Base-by-base conservation (phyloP, 2,888 invertebrate species). In the Chloroclysta siterata region DNA sequence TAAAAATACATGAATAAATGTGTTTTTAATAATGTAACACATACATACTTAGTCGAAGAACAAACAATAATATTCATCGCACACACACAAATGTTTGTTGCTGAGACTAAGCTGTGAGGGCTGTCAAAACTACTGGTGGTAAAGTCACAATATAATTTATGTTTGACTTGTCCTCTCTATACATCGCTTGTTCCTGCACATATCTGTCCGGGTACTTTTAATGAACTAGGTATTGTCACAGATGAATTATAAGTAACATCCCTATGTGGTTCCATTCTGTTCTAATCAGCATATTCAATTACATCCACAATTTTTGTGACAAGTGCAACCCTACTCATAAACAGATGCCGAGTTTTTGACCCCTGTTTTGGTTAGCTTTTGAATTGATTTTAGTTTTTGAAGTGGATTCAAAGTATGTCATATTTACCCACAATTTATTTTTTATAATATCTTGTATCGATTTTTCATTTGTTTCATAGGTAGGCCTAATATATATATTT, bases 241-340 rank as follows among this genome's bases (percentile, higher is more conserved):
- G 66, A 67, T 73, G 72, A 72, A 73, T 75, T 64, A 67, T 61
- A 58, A 61, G 67, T 53, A 47, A 57, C 60, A 55, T 67, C 66
- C 62, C 58, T 61, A 58, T 60, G 67, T 54, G 7, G 71, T 72
- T 71, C 69, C 78, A 76, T 75, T 79, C 73, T 74, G 72, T 77
- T 73, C 80, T 86, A 85, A 91, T 90, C 87, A 90, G 80, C 84
- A 85, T 89, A 90, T 90, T 89, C 87, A 87, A 85, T 89, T 83
- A 81, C 84, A 87, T 77, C 81, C 84, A 84, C 83, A 81, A 82
- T 83, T 46, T 80, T 81, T 84, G 79, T 80, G 80, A 85, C 86
- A 87, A 88, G 84, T 86, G 83, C 81, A 81, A 78, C 84, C 88
- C 87, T 80, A 75, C 73, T 71, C 74, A 74, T 70, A 59, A 78